Evolutionary conservation across 2,888 invertebrate species (phyloP).

Genomic region (Drosophila quinaria): DNA sequence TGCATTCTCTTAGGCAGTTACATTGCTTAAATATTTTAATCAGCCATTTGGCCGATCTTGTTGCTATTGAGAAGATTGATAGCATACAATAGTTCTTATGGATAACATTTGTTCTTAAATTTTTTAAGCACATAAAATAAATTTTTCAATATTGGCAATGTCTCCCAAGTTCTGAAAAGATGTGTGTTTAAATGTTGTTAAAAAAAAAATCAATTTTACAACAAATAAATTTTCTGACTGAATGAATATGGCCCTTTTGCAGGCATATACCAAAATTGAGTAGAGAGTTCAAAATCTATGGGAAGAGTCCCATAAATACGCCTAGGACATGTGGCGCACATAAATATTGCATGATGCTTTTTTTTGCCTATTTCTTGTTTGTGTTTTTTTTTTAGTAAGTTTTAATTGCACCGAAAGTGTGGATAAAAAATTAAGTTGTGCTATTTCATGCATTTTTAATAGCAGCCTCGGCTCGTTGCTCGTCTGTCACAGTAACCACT

Average conservation of each 20-base stretch:
- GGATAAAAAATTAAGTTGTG: conserved; percentile 77
- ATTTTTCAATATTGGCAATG: too few species aligned
- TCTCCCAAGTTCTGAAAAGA: too few species aligned
- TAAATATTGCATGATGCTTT: conserved; percentile 65
- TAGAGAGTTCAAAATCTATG: conserved; percentile 41
- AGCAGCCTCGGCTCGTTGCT: conserved; percentile 22
- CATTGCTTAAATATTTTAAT: too few species aligned
- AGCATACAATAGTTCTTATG: too few species aligned
- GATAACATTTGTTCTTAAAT: too few species aligned
- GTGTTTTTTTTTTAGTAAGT: conserved; percentile 53
- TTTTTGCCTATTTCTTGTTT: conserved; percentile 26
- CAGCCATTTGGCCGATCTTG: too few species aligned
- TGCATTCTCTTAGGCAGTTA: too few species aligned
- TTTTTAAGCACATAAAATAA: too few species aligned
- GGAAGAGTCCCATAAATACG: conserved; percentile 61
- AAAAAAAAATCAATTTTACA: not conserved
- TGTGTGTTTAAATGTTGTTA: too few species aligned
- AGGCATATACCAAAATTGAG: not conserved
- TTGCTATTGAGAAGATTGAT: too few species aligned
- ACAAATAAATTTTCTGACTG: not conserved
- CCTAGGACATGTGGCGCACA: conserved; percentile 71
- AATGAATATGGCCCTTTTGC: not conserved
- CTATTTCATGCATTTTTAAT: conserved; percentile 80
- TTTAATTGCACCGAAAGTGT: conserved; percentile 76
- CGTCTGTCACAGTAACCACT: conserved; percentile 48